Evolutionary conservation across 1,140 invertebrate species (phyloP).

Genomic region (Neotoxoptera formosana): DNA sequence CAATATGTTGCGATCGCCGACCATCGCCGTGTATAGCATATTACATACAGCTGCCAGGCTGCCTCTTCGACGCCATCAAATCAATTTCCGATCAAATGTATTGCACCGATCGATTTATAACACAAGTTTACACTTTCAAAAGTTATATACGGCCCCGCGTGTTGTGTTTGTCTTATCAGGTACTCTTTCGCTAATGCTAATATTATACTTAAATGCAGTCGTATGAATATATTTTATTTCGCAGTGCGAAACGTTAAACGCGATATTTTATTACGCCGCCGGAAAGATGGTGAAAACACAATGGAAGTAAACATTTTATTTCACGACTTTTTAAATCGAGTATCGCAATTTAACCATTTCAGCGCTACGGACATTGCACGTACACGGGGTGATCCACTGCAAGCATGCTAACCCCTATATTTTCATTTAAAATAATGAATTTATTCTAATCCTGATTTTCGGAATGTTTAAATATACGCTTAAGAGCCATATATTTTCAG

Average conservation of each 20-base stretch:
- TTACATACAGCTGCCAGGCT: slow-evolving; percentile 31
- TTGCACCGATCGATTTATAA: slow-evolving; percentile 10
- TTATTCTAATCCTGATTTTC: too few relatives aligned
- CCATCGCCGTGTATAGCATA: neutral
- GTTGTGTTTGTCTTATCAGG: neutral
- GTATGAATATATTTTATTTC: neutral
- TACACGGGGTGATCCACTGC: too few relatives aligned
- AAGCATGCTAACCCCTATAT: too few relatives aligned
- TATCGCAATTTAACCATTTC: neutral
- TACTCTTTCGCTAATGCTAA: neutral
- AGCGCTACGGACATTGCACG: too few relatives aligned
- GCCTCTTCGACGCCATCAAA: slow-evolving; percentile 31
- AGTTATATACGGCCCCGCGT: neutral
- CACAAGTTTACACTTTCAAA: slow-evolving; percentile 19
- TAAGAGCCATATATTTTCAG: too few relatives aligned
- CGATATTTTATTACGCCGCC: neutral
- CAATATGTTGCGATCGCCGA: slow-evolving; percentile 40
- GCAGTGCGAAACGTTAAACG: neutral
- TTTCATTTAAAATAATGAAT: too few relatives aligned
- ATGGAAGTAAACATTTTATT: neutral
- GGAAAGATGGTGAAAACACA: neutral
- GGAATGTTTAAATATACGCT: too few relatives aligned
- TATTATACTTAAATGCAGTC: neutral
- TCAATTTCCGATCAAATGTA: slow-evolving; percentile 21
- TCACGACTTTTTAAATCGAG: neutral